A percentile compares a stretch with the other conserved stretches of the same genome.
These are phyloP conservation scores for Tylochromis polylepis DNA, from an alignment of 2,113 vertebrate species.

Conservation along the genomic window DNA sequence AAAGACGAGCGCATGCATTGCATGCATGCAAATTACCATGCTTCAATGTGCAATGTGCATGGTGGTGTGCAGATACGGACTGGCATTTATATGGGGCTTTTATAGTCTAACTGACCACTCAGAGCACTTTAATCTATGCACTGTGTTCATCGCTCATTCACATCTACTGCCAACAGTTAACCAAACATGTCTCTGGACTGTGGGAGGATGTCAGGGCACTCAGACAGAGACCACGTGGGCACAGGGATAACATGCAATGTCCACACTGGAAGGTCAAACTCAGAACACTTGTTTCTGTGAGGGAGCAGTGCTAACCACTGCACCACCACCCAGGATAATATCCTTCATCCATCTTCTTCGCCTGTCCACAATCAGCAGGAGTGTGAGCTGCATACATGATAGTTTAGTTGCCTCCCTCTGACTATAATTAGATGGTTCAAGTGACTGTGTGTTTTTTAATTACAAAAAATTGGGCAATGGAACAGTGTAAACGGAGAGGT, in stretches of 20 bases:
- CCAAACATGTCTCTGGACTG: not conserved
- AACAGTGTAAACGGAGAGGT: not conserved
- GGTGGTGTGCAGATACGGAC: not conserved
- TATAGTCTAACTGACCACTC: not conserved
- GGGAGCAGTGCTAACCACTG: not conserved
- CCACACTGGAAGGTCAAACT: not conserved
- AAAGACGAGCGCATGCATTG: not conserved
- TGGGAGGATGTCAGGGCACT: not conserved
- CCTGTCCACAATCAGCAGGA: not conserved
- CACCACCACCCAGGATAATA: not conserved
- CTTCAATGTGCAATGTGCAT: not conserved
- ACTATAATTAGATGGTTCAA: slow-evolving; percentile 39
- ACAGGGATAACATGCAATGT: not conserved
- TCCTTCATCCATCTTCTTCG: slow-evolving; percentile 2
- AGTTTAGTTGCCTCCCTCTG: not conserved
- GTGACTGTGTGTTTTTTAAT: slow-evolving; percentile 7
- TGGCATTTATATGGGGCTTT: not conserved
- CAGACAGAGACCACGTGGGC: not conserved
- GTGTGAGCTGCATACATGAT: not conserved
- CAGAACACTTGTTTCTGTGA: not conserved
- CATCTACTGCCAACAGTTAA: not conserved
- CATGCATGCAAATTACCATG: not conserved
- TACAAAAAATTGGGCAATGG: not conserved
- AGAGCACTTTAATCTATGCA: not conserved
- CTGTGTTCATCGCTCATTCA: not conserved